Evolutionary conservation across 1,140 invertebrate genomes (phyloP), one percentile per base, ranked within the genome.

Genomic region (Nephotettix cincticeps): DNA sequence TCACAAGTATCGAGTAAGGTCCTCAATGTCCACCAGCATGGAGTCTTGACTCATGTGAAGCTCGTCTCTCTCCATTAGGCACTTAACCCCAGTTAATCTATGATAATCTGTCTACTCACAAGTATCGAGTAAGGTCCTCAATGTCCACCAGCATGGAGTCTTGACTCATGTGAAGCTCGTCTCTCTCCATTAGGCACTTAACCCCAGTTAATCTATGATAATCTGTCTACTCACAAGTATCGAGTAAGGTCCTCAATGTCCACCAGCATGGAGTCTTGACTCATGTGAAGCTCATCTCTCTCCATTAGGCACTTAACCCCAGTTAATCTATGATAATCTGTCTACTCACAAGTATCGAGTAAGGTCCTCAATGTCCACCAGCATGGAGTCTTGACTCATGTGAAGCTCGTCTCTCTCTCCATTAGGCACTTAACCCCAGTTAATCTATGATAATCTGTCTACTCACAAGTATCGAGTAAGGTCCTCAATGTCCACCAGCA

Each of bases 91-190:
- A n/a, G n/a, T n/a, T n/a, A n/a, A n/a, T n/a, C n/a, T n/a, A n/a
- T n/a, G n/a, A n/a, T n/a, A n/a, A n/a, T n/a, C n/a, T n/a, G 47
- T 11, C 21, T 47, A 71, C 74, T 91, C 84, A 95, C 91, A 94
- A 82, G 81, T 94, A 96, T 87, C 93, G 86, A 36, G 94, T 96
- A 45, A 97, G 85, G 84, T 98, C 96, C 83, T 98, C 96, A 74
- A 98, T 96, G 79, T 98, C 95, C 3, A 98, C 95, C 69, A 98
- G 86, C 92, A 96, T 96, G 17, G 96, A 97, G 82, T 98, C 96
- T 82, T 98, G 96, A 74, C 95, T 93, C 95, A 98, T 98, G 81
- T 97, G 94, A 19, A 97, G 83, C 80, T 97, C 95, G 84, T 97
- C 95, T 74, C 95, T 84, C 74, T 93, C 90, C 83, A 97, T 89